Conservation (phyloP, 1,140 invertebrate genomes). For the Bicyclus anynana region DNA sequence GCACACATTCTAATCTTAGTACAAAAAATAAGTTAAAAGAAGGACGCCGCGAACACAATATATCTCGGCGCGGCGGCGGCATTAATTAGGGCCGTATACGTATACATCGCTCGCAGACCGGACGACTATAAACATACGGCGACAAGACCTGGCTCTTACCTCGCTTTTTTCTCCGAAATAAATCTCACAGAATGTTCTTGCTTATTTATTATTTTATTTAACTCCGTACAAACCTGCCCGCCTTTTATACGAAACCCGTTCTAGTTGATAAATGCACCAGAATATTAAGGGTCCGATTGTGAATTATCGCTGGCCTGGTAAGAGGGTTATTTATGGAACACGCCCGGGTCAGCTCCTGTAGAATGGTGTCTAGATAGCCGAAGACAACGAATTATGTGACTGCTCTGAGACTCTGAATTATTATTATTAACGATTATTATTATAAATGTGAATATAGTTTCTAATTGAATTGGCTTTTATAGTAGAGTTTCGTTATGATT, state of each 20-base stretch:
- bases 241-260: constrained; percentile 60
- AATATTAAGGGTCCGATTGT: constrained; percentile 61
- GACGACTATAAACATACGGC: constrained; percentile 58
- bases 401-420: constrained; percentile 15
- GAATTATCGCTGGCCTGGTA: constrained; percentile 62
- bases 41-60: constrained; percentile 39
- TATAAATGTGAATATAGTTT: constrained; percentile 1
- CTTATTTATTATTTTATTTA: constrained; percentile 76
- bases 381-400: constrained; percentile 21
- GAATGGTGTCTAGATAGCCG: constrained; percentile 32
- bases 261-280: constrained; percentile 66
- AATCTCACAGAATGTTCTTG: constrained; percentile 67
- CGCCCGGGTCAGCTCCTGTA: constrained; percentile 32
- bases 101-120: constrained; percentile 52
- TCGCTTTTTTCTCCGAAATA: constrained; percentile 71
- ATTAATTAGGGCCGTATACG: constrained; percentile 60
- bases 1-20: constrained; percentile 36
- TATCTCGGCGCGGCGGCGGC: constrained; percentile 51
- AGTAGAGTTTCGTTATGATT: background rate
- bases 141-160: constrained; percentile 64
- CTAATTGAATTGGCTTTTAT: background rate
- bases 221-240: constrained; percentile 66
- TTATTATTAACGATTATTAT: constrained; percentile 11
- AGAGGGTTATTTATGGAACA: constrained; percentile 66
- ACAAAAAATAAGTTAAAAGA: constrained; percentile 43